phyloP scores from a whole-genome alignment of 1,140 invertebrate species.

The Drosophila santomea region DNA sequence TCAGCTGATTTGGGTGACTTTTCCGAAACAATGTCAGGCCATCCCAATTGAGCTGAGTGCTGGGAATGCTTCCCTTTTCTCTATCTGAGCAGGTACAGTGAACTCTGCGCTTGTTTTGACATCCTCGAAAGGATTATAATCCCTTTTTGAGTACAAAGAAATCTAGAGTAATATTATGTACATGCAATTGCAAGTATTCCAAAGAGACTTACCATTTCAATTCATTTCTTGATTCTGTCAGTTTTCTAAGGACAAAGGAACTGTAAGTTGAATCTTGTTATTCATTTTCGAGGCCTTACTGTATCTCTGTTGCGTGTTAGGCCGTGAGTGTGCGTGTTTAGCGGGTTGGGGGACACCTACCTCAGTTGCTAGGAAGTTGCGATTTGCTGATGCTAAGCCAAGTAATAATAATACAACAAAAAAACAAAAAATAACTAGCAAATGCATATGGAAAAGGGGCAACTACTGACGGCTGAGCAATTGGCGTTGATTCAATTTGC shows the following conservation, averaged over 20 bases:
- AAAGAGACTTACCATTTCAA: too few species aligned
- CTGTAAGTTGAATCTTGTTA: too few species aligned
- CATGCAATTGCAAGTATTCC: too few species aligned
- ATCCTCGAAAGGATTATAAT: neutral
- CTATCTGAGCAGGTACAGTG: constrained; percentile 1
- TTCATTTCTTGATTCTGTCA: too few species aligned
- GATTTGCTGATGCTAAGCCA: constrained; percentile 13
- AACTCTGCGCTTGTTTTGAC: neutral
- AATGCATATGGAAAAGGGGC: constrained; percentile 38
- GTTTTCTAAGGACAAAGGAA: too few species aligned
- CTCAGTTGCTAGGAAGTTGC: constrained; percentile 32
- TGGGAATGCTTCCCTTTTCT: neutral
- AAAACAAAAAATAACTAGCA: constrained; percentile 3
- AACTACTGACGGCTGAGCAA: constrained; percentile 38
- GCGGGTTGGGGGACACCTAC: neutral
- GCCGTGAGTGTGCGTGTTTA: constrained; percentile 21
- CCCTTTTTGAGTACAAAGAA: too few species aligned
- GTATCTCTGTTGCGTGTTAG: constrained; percentile 25
- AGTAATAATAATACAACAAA: constrained; percentile 7
- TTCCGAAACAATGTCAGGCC: constrained; percentile 52
- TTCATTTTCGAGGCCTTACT: neutral
- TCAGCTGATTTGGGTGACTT: neutral
- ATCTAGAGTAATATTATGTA: too few species aligned
- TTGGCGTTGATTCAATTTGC: constrained; percentile 81
- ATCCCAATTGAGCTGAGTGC: constrained; percentile 30